Percentiles rank a stretch among this genome's conserved stretches.
Conservation (phyloP, 2,113 vertebrate species). For the Nanorana parkeri region DNA sequence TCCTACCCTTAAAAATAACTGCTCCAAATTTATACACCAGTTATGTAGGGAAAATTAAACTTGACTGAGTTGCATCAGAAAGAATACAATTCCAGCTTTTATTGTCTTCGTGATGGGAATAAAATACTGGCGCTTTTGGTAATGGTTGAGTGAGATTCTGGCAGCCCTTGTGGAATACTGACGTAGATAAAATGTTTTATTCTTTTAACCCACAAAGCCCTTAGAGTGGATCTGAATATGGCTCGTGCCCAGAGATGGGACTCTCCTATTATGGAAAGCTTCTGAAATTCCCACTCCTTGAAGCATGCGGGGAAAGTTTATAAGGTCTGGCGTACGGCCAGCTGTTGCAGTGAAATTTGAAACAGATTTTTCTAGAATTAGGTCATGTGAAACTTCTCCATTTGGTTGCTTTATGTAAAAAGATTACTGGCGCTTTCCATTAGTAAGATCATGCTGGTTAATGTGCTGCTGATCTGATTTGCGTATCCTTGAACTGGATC, state of each 20-base stretch:
- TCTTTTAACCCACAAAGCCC: not conserved
- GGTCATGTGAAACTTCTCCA: slow-evolving; percentile 71
- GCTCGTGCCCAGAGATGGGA: not conserved
- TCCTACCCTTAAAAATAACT: too few species aligned
- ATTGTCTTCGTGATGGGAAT: not conserved
- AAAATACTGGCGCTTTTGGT: slow-evolving; percentile 2
- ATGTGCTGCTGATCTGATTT: not conserved
- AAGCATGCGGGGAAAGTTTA: slow-evolving; percentile 67
- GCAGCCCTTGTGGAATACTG: not conserved
- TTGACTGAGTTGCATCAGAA: too few species aligned
- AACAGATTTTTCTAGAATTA: slow-evolving; percentile 70
- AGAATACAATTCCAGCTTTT: too few species aligned
- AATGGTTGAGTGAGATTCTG: not conserved
- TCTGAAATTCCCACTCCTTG: slow-evolving; percentile 62
- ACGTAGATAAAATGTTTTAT: not conserved
- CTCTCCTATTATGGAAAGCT: slow-evolving; percentile 68
- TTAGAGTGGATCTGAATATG: not conserved
- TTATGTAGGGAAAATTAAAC: too few species aligned
- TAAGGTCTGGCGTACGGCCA: slow-evolving; percentile 62
- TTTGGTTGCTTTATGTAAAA: slow-evolving; percentile 52
- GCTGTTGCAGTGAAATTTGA: slow-evolving; percentile 65
- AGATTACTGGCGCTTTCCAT: slow-evolving; percentile 58
- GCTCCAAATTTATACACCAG: too few species aligned
- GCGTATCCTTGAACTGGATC: not conserved
- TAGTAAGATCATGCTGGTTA: slow-evolving; percentile 1